These are phyloP conservation scores for Athalia cordata DNA, from an alignment of 2,888 invertebrate genomes.

Conservation along the genomic window DNA sequence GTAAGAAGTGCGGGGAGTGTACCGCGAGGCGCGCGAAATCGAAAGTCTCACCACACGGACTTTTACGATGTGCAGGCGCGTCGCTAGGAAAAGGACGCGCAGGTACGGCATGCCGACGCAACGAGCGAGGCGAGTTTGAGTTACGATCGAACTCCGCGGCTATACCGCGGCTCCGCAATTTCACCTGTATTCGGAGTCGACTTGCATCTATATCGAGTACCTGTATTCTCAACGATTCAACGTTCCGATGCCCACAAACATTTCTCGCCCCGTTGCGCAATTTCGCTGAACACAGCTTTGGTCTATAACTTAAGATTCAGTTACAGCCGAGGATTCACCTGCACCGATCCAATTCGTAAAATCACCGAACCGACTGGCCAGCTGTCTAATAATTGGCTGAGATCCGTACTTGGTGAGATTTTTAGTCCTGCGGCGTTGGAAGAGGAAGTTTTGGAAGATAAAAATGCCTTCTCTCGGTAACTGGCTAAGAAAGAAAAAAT, in stretches of 20 bases:
- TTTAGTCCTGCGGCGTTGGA: too few relatives aligned
- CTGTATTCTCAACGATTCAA: constrained; percentile 2
- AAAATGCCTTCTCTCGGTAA: too few relatives aligned
- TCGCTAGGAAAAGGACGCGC: constrained; percentile 32
- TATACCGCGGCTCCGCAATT: constrained; percentile 7
- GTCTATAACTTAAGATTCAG: too few relatives aligned
- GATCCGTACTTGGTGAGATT: too few relatives aligned
- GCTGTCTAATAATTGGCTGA: too few relatives aligned
- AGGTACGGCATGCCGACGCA: constrained; percentile 7
- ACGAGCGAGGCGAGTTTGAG: constrained; percentile 41
- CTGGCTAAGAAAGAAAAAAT: too few relatives aligned
- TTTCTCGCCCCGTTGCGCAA: constrained; percentile 37
- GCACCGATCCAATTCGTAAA: too few relatives aligned
- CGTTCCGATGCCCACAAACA: not conserved
- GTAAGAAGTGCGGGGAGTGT: not conserved
- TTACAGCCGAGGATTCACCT: too few relatives aligned
- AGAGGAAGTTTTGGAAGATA: too few relatives aligned
- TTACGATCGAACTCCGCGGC: constrained; percentile 20
- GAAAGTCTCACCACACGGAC: constrained; percentile 33
- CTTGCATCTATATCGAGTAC: constrained; percentile 42
- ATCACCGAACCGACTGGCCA: too few relatives aligned
- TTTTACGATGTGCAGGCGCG: constrained; percentile 36
- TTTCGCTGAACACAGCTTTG: not conserved
- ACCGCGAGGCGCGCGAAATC: constrained; percentile 36
- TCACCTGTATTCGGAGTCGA: constrained; percentile 40